Percentiles rank a stretch among this genome's conserved stretches.
phyloP scores from a whole-genome alignment of 2,797 vertebrate species.

The Miichthys miiuy region DNA sequence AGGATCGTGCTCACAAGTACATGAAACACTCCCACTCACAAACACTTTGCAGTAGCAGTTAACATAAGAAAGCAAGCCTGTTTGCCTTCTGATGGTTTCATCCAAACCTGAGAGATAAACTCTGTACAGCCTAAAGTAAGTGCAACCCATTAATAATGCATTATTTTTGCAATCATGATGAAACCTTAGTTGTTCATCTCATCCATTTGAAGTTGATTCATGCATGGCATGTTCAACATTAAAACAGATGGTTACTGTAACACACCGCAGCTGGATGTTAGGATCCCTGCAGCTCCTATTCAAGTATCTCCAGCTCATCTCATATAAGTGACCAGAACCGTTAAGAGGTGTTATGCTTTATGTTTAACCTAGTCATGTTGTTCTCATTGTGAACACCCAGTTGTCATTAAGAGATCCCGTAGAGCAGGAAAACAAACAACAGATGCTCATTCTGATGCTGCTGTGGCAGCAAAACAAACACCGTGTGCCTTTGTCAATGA shows the following conservation, averaged over 20 bases:
- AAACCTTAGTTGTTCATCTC: not conserved
- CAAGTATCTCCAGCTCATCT: not conserved
- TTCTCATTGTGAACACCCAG: not conserved
- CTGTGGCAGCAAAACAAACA: not conserved
- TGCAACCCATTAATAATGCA: not conserved
- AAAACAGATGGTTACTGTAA: conserved; percentile 20
- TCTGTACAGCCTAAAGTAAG: not conserved
- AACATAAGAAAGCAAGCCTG: not conserved
- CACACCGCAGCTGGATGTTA: not conserved
- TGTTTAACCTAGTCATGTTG: too few relatives aligned
- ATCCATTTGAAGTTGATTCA: not conserved
- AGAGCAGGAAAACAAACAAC: not conserved
- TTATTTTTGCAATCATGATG: not conserved
- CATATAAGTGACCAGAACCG: too few relatives aligned
- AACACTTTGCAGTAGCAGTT: not conserved
- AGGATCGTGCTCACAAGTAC: conserved; percentile 93
- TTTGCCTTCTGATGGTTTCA: not conserved
- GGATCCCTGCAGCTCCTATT: not conserved
- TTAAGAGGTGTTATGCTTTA: not conserved
- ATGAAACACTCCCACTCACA: not conserved
- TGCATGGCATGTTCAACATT: not conserved
- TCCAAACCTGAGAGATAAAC: not conserved
- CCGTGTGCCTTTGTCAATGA: too few relatives aligned
- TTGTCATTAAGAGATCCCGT: not conserved
- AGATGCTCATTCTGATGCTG: not conserved